A percentile compares a stretch with the other conserved stretches of the same genome.
These are phyloP conservation scores for Baccha elongata DNA, from an alignment of 2,888 invertebrate species.

Conservation along the genomic window DNA sequence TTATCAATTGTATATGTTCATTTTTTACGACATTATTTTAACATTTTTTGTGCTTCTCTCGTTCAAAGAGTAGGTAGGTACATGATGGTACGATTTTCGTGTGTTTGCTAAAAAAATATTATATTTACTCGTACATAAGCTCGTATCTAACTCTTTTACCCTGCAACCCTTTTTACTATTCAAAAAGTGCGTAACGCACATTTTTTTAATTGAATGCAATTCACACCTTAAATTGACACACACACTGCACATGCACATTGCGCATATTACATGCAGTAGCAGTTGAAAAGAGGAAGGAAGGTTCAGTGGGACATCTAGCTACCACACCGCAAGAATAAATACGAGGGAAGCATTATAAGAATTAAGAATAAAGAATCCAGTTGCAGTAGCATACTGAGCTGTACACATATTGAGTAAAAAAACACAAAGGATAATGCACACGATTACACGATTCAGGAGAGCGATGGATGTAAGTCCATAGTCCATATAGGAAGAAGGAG, in stretches of 20 bases:
- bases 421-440: slow-evolving; percentile 51
- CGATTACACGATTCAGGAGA: too few species aligned
- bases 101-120: slow-evolving; percentile 8
- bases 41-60: neutral
- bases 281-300: slow-evolving; percentile 4
- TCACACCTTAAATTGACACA: slow-evolving; percentile 62
- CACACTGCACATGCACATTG: slow-evolving; percentile 17
- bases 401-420: neutral
- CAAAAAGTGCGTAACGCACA: slow-evolving; percentile 65
- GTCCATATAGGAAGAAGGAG: slow-evolving; percentile 1
- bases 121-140: neutral
- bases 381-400: slow-evolving; percentile 53
- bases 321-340: slow-evolving; percentile 21
- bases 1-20: slow-evolving; percentile 22
- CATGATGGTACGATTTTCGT: neutral
- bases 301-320: slow-evolving; percentile 12
- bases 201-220: slow-evolving; percentile 67
- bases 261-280: slow-evolving; percentile 11
- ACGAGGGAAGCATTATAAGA: slow-evolving; percentile 34
- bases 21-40: neutral
- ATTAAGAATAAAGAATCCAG: slow-evolving; percentile 49
- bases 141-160: neutral
- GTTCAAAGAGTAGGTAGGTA: neutral
- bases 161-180: slow-evolving; percentile 9
- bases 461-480: slow-evolving; percentile 1